Percentiles rank a stretch among this genome's conserved stretches.
Evolutionary conservation across 2,113 vertebrate species (phyloP).

Genomic region (Odocoileus virginianus): DNA sequence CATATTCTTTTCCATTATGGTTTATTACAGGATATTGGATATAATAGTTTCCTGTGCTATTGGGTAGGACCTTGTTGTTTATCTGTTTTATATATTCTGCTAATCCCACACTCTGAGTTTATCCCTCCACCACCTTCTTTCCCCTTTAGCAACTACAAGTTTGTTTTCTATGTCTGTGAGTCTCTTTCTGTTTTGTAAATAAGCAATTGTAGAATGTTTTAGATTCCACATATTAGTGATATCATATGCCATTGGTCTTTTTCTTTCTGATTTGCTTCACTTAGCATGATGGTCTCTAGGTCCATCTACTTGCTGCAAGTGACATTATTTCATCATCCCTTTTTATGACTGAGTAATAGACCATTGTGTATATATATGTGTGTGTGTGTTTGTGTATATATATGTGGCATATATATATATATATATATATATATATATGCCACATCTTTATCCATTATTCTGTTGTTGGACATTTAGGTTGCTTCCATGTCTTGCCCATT

Average conservation of each 20-base stretch:
- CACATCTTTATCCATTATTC: background rate
- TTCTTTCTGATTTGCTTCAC: background rate
- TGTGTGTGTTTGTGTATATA: background rate
- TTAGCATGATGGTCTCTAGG: background rate
- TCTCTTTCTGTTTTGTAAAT: background rate
- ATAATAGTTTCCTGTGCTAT: background rate
- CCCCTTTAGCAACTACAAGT: background rate
- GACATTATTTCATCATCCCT: background rate
- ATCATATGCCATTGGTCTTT: background rate
- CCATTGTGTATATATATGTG: rapidly evolving
- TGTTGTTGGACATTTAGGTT: background rate
- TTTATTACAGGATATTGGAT: background rate
- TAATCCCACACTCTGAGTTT: background rate
- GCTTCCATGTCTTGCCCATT: background rate
- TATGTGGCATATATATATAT: background rate
- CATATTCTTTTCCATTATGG: background rate
- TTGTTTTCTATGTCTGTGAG: background rate
- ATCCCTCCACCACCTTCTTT: background rate
- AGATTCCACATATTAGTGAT: background rate
- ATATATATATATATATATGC: too few species aligned
- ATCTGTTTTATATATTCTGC: background rate
- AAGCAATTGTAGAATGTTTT: background rate
- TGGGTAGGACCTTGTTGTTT: background rate
- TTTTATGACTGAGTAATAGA: background rate
- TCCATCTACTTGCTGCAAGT: background rate